Evolutionary conservation across 2,888 invertebrate genomes (phyloP).

Genomic region (Drosophila neotestacea): DNA sequence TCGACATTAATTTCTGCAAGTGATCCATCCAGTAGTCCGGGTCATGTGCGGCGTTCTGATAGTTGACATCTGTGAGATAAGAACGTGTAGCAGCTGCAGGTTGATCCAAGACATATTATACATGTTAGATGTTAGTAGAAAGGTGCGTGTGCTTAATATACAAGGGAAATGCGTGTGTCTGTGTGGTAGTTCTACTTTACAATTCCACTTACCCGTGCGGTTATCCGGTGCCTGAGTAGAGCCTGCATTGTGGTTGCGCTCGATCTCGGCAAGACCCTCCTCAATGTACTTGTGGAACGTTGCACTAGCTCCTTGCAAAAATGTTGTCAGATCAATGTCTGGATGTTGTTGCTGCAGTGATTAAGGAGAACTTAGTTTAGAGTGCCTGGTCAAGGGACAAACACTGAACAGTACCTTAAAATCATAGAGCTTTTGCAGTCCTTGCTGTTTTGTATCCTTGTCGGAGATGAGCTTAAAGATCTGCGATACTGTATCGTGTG

Average conservation of each 20-base stretch:
- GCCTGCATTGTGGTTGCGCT: slow-evolving; percentile 69
- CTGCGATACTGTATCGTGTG: slow-evolving; percentile 94
- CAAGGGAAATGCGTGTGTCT: slow-evolving; percentile 5
- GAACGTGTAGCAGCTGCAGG: slow-evolving; percentile 75
- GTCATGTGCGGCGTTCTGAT: slow-evolving; percentile 74
- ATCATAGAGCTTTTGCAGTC: slow-evolving; percentile 87
- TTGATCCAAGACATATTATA: slow-evolving; percentile 34
- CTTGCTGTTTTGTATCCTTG: slow-evolving; percentile 93
- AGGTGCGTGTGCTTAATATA: slow-evolving; percentile 51
- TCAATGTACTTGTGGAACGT: slow-evolving; percentile 85
- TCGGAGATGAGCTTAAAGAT: slow-evolving; percentile 96
- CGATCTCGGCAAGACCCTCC: slow-evolving; percentile 85
- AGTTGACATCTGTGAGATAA: slow-evolving; percentile 77
- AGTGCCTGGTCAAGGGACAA: neutral
- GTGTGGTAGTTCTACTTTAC: neutral
- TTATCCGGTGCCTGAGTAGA: slow-evolving; percentile 61
- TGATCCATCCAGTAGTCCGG: slow-evolving; percentile 85
- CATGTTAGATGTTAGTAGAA: slow-evolving; percentile 52
- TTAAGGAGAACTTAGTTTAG: neutral
- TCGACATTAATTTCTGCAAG: slow-evolving; percentile 80
- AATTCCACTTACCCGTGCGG: slow-evolving; percentile 64
- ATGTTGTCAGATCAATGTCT: slow-evolving; percentile 84
- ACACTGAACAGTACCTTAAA: slow-evolving; percentile 78
- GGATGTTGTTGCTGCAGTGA: slow-evolving; percentile 83
- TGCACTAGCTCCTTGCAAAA: slow-evolving; percentile 84